A percentile compares a stretch with the other conserved stretches of the same genome.
Conservation (phyloP, 2,797 vertebrate genomes). For the Toxotes lorentzi region DNA sequence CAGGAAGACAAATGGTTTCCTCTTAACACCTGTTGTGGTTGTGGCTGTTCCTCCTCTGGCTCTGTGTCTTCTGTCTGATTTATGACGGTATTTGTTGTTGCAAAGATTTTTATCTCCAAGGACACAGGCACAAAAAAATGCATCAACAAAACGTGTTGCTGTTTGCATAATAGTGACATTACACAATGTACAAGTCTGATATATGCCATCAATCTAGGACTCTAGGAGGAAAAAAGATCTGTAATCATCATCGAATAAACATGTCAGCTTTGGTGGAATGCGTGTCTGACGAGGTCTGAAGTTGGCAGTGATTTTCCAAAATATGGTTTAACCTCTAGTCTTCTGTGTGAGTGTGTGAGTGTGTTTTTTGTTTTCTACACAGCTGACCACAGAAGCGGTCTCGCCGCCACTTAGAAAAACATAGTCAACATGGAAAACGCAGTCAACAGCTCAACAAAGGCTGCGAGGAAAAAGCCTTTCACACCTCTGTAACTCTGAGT, state of each 20-base stretch:
- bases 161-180: slow-evolving; percentile 58
- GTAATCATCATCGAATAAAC: slow-evolving; percentile 55
- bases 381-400: slow-evolving; percentile 45
- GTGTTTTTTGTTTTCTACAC: slow-evolving; percentile 41
- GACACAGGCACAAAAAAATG: slow-evolving; percentile 66
- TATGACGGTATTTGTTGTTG: slow-evolving; percentile 79
- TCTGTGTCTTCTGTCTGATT: slow-evolving; percentile 70
- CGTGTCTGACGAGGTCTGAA: slow-evolving; percentile 48
- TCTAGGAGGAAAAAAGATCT: slow-evolving; percentile 21
- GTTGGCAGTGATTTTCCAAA: slow-evolving; percentile 55
- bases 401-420: slow-evolving; percentile 45
- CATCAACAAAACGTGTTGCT: slow-evolving; percentile 60
- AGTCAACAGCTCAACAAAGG: slow-evolving; percentile 48
- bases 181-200: slow-evolving; percentile 31
- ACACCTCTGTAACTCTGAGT: slow-evolving; percentile 53
- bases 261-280: slow-evolving; percentile 63
- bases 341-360: slow-evolving; percentile 1
- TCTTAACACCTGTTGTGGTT: slow-evolving; percentile 81
- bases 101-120: slow-evolving; percentile 79
- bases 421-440: slow-evolving; percentile 42
- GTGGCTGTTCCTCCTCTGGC: slow-evolving; percentile 72
- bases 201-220: slow-evolving; percentile 3
- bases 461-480: slow-evolving; percentile 46
- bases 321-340: slow-evolving; percentile 48
- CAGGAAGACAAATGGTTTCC: slow-evolving; percentile 81